These are phyloP conservation scores for Drosophila quasianomalipes DNA, from an alignment of 2,888 invertebrate species.

Conservation along the genomic window DNA sequence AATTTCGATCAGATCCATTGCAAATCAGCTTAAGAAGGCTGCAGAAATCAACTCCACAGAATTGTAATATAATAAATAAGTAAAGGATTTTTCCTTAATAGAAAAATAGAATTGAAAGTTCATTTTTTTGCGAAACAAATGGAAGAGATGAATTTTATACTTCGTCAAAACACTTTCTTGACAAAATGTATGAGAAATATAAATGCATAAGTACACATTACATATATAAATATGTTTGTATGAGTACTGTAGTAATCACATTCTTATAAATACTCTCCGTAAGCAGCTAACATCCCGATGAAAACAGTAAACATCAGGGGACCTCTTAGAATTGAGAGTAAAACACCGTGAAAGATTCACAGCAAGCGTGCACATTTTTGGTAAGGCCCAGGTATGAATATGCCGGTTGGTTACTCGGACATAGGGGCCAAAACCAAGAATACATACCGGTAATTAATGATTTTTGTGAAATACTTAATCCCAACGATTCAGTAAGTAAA, in stretches of 20 bases:
- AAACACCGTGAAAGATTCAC: not conserved
- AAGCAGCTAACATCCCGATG: not conserved
- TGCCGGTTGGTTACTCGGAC: not conserved
- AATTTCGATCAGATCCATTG: not conserved
- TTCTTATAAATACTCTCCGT: not conserved
- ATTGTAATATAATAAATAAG: not conserved
- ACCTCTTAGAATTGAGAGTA: not conserved
- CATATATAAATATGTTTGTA: not conserved
- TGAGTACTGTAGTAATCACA: not conserved
- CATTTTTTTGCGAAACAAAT: too few species aligned
- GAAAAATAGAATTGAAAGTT: too few species aligned
- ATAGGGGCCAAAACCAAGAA: not conserved
- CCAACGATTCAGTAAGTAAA: slow-evolving; percentile 1
- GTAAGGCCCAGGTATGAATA: not conserved
- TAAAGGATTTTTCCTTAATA: too few species aligned
- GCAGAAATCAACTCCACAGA: not conserved
- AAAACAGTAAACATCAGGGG: not conserved
- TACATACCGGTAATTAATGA: slow-evolving; percentile 3
- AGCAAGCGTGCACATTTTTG: not conserved
- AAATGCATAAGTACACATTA: not conserved
- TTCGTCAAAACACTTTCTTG: not conserved
- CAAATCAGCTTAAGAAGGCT: not conserved
- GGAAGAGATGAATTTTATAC: not conserved
- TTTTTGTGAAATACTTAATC: slow-evolving; percentile 2
- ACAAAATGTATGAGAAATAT: not conserved